Evolutionary conservation across 1,140 invertebrate genomes (phyloP).

Genomic region (Drosophila repleta): DNA sequence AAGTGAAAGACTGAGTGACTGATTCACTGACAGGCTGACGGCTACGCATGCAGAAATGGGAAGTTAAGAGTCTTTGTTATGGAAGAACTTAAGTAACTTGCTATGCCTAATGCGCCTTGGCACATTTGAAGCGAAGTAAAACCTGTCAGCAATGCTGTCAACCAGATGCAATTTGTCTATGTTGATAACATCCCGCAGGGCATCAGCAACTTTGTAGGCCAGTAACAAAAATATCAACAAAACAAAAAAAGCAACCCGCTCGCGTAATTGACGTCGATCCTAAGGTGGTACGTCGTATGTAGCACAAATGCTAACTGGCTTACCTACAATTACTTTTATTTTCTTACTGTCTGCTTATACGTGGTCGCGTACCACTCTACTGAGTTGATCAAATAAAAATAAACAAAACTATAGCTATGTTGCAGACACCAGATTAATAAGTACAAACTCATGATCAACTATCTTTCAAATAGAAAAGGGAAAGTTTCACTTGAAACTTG

Average conservation of each 20-base stretch:
- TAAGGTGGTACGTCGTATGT: no score
- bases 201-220: constrained; percentile 1
- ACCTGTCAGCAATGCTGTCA: constrained; percentile 24
- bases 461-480: no score
- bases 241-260: not conserved
- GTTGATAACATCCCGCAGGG: constrained; percentile 43
- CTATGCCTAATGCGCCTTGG: constrained; percentile 54
- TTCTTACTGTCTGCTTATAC: not conserved
- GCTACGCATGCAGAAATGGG: constrained; percentile 46
- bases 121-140: constrained; percentile 59
- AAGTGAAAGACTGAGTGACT: constrained; percentile 52
- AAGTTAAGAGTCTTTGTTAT: constrained; percentile 3
- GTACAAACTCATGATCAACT: not conserved
- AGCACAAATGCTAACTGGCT: not conserved
- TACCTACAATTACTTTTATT: not conserved
- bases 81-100: constrained; percentile 50
- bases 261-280: no score
- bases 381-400: not conserved
- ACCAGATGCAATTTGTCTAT: constrained; percentile 48
- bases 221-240: not conserved
- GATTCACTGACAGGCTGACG: constrained; percentile 49
- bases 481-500: no score
- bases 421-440: not conserved
- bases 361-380: not conserved
- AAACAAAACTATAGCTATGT: not conserved